These are phyloP conservation scores for Megalopta genalis DNA, from an alignment of 1,140 invertebrate genomes.

Conservation along the genomic window DNA sequence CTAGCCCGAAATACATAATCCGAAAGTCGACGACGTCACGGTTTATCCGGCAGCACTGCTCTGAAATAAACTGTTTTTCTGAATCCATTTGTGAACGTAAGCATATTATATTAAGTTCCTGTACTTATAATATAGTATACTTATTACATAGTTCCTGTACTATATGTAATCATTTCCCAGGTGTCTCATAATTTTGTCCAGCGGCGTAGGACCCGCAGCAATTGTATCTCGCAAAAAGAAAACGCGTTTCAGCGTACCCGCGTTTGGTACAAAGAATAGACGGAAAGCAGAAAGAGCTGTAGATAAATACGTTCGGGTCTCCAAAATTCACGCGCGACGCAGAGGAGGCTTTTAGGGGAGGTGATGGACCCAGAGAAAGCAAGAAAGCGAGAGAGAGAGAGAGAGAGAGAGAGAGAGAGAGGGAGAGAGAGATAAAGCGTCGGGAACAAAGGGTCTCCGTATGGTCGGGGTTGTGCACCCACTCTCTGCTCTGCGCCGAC, in stretches of 20 bases:
- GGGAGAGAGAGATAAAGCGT: no score
- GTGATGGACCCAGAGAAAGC: conserved; percentile 43
- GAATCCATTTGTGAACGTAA: no score
- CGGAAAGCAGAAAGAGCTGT: not conserved
- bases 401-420: conserved; percentile 10
- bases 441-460: conserved; percentile 45
- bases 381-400: not conserved
- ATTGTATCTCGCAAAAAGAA: not conserved
- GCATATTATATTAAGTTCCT: no score
- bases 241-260: not conserved
- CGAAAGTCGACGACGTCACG: no score
- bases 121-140: no score
- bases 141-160: no score
- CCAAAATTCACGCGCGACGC: conserved; percentile 27
- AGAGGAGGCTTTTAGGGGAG: conserved; percentile 26
- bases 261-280: not conserved
- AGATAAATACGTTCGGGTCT: conserved; percentile 8
- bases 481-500: not conserved
- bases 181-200: no score
- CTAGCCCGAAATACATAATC: no score
- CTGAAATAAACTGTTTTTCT: no score
- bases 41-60: no score
- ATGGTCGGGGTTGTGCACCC: conserved; percentile 15
- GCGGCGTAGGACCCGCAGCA: not conserved
- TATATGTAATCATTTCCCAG: no score